Base-by-base conservation (phyloP, 1,140 invertebrate genomes). In the Trialeurodes vaporariorum region DNA sequence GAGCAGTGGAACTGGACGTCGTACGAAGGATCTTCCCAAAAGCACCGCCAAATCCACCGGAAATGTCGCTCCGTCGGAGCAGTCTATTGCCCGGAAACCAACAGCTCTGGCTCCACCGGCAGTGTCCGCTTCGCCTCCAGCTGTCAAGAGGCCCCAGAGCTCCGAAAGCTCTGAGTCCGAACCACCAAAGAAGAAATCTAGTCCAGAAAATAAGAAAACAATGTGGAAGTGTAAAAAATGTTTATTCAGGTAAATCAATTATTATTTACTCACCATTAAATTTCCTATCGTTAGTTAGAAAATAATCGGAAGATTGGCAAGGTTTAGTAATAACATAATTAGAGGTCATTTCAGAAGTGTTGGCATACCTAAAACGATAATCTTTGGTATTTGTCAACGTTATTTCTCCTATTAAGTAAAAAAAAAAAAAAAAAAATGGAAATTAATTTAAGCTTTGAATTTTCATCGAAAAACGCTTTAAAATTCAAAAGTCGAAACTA, bases 191-290 rank as follows among this genome's bases (percentile, higher is more conserved):
- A 73, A 72, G 58, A 70, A 73, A 60, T n/a, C 62, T 17, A 40
- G 59, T 24, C 34, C 70, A 5, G 64, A 66, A 2, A 77, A 72
- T 13, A 85, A 86, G 77, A 81, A 84, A 67, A 86, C 84, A 21
- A 77, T 87, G 61, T 89, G 86, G 81, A 90, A 91, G 75, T 93
- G 91, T 75, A 92, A 92, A 78, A 88, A 90, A 74, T 93, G 91
- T 73, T 86, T 86, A 75, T 92, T 89, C 76, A 88, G 84, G 87
- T 89, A 76, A 82, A 81, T 64, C 40, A n/a, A 58, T 9, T n/a
- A 13, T 58, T 25, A 61, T 25, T 2, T 61, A 2, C 60, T 59
- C n/a, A n/a, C n/a, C n/a, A n/a, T n/a, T n/a, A n/a, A n/a, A n/a
- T n/a, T n/a, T n/a, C n/a, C n/a, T n/a, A n/a, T n/a, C n/a, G n/a